Evolutionary conservation across 1,140 invertebrate species (phyloP).

Genomic region (Sitophilus oryzae): DNA sequence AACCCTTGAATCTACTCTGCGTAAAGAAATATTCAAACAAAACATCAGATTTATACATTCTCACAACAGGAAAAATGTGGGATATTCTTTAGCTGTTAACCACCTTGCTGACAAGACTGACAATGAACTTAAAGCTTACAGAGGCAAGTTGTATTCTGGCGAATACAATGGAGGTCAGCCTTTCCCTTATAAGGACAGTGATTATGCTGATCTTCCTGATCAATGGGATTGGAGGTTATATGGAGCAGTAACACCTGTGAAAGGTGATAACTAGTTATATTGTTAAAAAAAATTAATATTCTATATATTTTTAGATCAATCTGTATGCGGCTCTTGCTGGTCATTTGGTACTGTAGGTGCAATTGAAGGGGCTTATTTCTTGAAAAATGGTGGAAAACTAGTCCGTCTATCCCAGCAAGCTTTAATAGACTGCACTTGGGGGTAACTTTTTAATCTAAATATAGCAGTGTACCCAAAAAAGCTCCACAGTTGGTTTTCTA

Average conservation of each 20-base stretch:
- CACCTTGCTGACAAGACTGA: conserved; percentile 81
- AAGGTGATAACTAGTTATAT: conserved; percentile 52
- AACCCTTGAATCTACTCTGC: conserved; percentile 59
- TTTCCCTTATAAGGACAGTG: conserved; percentile 62
- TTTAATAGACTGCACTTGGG: conserved; percentile 95
- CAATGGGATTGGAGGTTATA: conserved; percentile 84
- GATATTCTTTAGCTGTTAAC: conserved; percentile 75
- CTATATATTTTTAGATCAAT: conserved; percentile 63
- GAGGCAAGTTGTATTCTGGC: conserved; percentile 65
- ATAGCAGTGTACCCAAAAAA: too few species aligned
- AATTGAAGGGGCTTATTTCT: conserved; percentile 86
- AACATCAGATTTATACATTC: conserved; percentile 64
- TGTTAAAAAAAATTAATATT: neutral
- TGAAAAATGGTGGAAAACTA: conserved; percentile 73
- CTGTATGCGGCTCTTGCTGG: conserved; percentile 95
- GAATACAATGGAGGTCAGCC: conserved; percentile 68
- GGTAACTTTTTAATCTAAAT: conserved; percentile 43
- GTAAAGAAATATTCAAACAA: conserved; percentile 80
- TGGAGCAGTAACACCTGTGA: conserved; percentile 91
- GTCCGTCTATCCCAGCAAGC: conserved; percentile 84
- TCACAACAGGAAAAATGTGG: conserved; percentile 39
- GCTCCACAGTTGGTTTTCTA: too few species aligned
- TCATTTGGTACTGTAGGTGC: conserved; percentile 91
- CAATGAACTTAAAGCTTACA: conserved; percentile 70
- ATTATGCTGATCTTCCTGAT: conserved; percentile 52